Percentiles rank a stretch among this genome's conserved stretches.
These are phyloP conservation scores for Lapara coniferarum DNA, from an alignment of 2,888 invertebrate genomes.

Conservation along the genomic window DNA sequence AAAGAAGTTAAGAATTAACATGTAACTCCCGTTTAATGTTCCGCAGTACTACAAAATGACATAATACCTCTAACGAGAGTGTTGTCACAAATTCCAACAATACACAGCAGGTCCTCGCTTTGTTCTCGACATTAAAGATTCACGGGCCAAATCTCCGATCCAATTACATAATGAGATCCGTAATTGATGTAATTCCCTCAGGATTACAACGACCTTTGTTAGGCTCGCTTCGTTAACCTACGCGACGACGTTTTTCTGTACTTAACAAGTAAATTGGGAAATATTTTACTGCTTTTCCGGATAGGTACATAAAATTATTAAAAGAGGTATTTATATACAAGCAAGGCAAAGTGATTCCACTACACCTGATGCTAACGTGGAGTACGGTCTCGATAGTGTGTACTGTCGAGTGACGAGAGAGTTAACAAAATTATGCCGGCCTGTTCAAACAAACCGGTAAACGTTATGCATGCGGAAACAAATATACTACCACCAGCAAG, in stretches of 20 bases:
- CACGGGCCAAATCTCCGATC: slow-evolving; percentile 9
- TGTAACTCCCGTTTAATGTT: background rate
- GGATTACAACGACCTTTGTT: slow-evolving; percentile 13
- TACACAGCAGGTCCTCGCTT: background rate
- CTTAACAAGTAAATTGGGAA: background rate
- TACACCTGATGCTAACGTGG: too few species aligned
- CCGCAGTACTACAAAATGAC: background rate
- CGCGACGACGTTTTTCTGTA: background rate
- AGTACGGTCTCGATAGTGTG: too few species aligned
- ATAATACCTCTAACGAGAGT: background rate
- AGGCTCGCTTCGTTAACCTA: background rate
- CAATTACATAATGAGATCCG: slow-evolving; percentile 15
- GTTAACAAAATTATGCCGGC: too few species aligned
- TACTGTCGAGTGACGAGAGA: too few species aligned
- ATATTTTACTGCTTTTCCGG: background rate
- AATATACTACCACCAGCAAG: too few species aligned
- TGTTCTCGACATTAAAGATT: slow-evolving; percentile 13
- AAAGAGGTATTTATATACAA: too few species aligned
- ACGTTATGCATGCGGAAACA: too few species aligned
- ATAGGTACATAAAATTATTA: too few species aligned
- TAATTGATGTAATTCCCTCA: slow-evolving; percentile 14
- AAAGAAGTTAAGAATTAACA: slow-evolving; percentile 1
- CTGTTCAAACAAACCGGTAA: too few species aligned
- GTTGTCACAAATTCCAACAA: slow-evolving; percentile 14
- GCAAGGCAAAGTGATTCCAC: too few species aligned